These are phyloP conservation scores for Ciconia maguari DNA, from an alignment of 2,113 vertebrate species.

Conservation along the genomic window DNA sequence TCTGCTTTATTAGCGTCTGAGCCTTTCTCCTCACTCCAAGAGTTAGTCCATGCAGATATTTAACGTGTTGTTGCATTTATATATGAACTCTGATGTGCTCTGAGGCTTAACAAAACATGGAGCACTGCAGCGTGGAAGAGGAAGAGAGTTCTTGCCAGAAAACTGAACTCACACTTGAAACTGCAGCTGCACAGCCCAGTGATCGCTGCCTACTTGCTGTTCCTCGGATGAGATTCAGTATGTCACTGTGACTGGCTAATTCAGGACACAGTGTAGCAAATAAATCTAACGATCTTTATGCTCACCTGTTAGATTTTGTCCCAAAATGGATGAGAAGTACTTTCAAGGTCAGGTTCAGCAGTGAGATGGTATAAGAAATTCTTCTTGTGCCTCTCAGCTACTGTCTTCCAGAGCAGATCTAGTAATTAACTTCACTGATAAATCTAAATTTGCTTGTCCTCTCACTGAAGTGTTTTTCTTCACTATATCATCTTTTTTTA, in stretches of 20 bases:
- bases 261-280: not conserved
- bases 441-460: not conserved
- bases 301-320: not conserved
- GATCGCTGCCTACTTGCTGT: not conserved
- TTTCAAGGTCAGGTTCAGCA: not conserved
- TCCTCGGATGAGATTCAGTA: not conserved
- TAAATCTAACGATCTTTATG: not conserved
- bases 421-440: not conserved
- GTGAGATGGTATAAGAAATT: not conserved
- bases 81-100: not conserved
- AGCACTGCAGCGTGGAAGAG: not conserved
- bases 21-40: not conserved
- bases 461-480: not conserved
- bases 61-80: not conserved
- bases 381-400: not conserved
- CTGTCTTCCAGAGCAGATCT: not conserved
- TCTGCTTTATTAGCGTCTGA: not conserved
- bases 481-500: not conserved
- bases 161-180: not conserved
- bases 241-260: not conserved
- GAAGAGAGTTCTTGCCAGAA: not conserved
- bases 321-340: not conserved
- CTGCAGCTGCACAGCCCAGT: not conserved
- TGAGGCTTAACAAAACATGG: not conserved
- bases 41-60: not conserved